Evolutionary conservation across 2,888 invertebrate species (phyloP).

Genomic region (Drosophila lacicola): DNA sequence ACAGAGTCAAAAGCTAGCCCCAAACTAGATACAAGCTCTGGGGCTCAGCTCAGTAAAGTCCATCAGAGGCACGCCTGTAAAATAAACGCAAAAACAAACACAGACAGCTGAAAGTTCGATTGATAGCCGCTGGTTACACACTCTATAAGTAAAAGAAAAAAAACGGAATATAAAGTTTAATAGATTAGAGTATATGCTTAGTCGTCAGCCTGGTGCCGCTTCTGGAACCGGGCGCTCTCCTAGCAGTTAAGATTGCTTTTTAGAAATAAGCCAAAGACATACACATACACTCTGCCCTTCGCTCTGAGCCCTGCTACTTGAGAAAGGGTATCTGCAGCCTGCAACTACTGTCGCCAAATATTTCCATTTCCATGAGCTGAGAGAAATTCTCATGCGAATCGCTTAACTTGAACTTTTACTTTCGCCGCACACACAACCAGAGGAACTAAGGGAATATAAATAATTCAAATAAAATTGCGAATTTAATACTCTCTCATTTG

Average conservation of each 20-base stretch:
- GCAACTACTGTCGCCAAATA: constrained; percentile 39
- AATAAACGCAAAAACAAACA: constrained; percentile 39
- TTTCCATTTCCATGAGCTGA: constrained; percentile 2
- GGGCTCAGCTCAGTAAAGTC: constrained; percentile 44
- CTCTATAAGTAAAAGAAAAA: constrained; percentile 18
- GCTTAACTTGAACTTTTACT: constrained; percentile 36
- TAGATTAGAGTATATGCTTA: constrained; percentile 21
- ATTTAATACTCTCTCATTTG: constrained; percentile 68
- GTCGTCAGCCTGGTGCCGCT: constrained; percentile 6
- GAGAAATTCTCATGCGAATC: constrained; percentile 1
- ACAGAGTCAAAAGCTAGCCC: constrained; percentile 50
- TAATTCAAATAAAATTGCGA: constrained; percentile 65
- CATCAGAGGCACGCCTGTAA: constrained; percentile 70
- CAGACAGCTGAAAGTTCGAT: constrained; percentile 32
- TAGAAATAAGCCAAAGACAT: constrained; percentile 35
- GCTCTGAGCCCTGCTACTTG: not conserved
- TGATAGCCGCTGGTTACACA: constrained; percentile 27
- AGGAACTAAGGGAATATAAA: constrained; percentile 18
- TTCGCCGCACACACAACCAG: constrained; percentile 52
- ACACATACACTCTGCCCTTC: not conserved
- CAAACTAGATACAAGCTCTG: constrained; percentile 41
- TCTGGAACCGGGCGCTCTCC: constrained; percentile 22
- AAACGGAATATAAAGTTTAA: not conserved
- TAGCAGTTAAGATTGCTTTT: constrained; percentile 65
- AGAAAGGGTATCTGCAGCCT: constrained; percentile 14